phyloP scores from a whole-genome alignment of 2,113 vertebrate species.

The Stomatorhinus ivindoensis region DNA sequence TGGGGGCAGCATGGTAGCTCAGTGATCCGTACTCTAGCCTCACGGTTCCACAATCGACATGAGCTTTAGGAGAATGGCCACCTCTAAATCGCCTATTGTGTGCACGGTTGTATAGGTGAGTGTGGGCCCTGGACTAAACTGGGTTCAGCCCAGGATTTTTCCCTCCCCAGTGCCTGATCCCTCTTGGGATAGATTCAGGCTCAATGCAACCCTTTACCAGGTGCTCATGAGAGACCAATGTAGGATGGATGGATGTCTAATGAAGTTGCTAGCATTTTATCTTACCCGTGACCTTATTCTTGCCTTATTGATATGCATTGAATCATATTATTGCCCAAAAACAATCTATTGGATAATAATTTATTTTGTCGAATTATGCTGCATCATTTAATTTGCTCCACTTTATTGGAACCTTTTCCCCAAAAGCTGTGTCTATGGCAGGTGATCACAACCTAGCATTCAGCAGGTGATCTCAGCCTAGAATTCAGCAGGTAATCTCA shows the following conservation, averaged over 20 bases:
- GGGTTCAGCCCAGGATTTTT: background rate
- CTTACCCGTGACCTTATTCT: background rate
- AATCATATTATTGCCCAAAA: background rate
- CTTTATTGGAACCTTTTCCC: background rate
- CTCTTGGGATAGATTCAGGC: background rate
- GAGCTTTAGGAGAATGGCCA: background rate
- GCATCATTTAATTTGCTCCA: background rate
- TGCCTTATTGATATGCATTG: background rate
- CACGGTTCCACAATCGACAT: background rate
- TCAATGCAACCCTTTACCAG: background rate
- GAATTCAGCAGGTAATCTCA: background rate
- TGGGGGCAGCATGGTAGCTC: background rate
- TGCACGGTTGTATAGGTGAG: slow-evolving; percentile 1
- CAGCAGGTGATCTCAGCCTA: background rate
- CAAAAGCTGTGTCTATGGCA: background rate
- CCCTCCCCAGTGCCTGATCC: background rate
- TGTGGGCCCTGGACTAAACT: background rate
- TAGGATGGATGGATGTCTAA: background rate
- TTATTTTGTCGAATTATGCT: background rate
- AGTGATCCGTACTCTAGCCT: background rate
- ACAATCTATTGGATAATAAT: background rate
- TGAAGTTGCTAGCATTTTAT: background rate
- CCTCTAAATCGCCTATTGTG: background rate
- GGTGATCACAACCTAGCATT: background rate
- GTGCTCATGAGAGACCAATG: background rate